These are phyloP conservation scores for Scomber colias DNA, from an alignment of 2,113 vertebrate genomes.

Conservation along the genomic window DNA sequence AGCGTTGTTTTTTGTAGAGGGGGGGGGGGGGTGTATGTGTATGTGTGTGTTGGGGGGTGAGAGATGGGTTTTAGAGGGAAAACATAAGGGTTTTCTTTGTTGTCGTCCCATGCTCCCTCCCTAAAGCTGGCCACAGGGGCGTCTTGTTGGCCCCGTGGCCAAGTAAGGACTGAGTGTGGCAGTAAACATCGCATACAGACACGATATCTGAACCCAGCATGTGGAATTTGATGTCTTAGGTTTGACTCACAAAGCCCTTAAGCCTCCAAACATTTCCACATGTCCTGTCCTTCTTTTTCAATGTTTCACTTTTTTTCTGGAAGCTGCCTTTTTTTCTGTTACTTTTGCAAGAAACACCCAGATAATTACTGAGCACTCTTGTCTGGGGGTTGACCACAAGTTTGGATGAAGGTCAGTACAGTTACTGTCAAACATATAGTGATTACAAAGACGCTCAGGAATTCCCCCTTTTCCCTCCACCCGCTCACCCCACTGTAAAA, in stretches of 20 bases:
- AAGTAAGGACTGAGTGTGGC: slow-evolving; percentile 69
- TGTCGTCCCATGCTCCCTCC: slow-evolving; percentile 67
- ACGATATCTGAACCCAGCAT: slow-evolving; percentile 81
- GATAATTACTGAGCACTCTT: slow-evolving; percentile 65
- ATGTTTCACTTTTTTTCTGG: slow-evolving; percentile 67
- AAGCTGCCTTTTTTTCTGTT: slow-evolving; percentile 45
- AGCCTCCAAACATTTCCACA: slow-evolving; percentile 68
- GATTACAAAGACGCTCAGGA: slow-evolving; percentile 76
- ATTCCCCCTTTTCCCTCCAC: slow-evolving; percentile 51
- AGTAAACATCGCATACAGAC: slow-evolving; percentile 81
- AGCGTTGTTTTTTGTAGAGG: slow-evolving; percentile 45
- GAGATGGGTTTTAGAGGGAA: slow-evolving; percentile 69
- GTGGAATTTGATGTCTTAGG: slow-evolving; percentile 84
- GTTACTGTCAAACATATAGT: slow-evolving; percentile 72
- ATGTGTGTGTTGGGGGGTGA: slow-evolving; percentile 13
- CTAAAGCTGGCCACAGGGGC: slow-evolving; percentile 70
- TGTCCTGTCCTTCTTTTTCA: slow-evolving; percentile 50
- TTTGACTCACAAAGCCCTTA: slow-evolving; percentile 79
- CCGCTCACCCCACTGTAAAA: slow-evolving; percentile 70
- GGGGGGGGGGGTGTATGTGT: slow-evolving; percentile 53
- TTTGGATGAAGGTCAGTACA: slow-evolving; percentile 70
- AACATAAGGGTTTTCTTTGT: slow-evolving; percentile 82
- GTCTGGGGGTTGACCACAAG: slow-evolving; percentile 61
- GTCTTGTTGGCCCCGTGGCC: slow-evolving; percentile 72
- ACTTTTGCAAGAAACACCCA: slow-evolving; percentile 70